A percentile compares a stretch with the other conserved stretches of the same genome.
These are phyloP conservation scores for Florisuga fusca DNA, from an alignment of 2,797 vertebrate genomes.

Conservation along the genomic window DNA sequence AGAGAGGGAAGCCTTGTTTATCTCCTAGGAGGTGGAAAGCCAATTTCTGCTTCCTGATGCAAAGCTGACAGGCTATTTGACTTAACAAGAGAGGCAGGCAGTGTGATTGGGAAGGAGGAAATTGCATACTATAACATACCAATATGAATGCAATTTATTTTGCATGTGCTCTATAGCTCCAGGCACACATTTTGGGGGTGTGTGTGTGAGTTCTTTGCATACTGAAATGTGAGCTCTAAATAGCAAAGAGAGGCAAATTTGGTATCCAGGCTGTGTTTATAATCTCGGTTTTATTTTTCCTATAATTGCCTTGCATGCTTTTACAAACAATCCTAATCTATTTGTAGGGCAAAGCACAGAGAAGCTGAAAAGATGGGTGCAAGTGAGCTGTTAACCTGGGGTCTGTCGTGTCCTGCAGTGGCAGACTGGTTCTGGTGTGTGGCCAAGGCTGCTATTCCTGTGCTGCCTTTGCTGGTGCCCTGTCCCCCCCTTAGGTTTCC, in stretches of 20 bases:
- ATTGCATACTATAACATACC: constrained; percentile 63
- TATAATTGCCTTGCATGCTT: neutral
- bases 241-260: constrained; percentile 29
- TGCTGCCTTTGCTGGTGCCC: neutral
- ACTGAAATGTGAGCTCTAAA: constrained; percentile 9
- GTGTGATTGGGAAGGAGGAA: constrained; percentile 44
- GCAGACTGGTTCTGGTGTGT: neutral
- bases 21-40: constrained; percentile 63
- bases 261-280: neutral
- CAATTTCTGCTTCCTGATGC: constrained; percentile 70
- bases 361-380: neutral
- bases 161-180: constrained; percentile 54
- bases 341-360: neutral
- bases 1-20: constrained; percentile 54
- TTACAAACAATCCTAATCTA: neutral
- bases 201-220: neutral
- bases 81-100: constrained; percentile 55
- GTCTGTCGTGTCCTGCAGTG: neutral
- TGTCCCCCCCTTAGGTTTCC: neutral
- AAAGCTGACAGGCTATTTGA: constrained; percentile 67
- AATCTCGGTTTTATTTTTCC: constrained; percentile 42
- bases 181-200: neutral
- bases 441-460: neutral
- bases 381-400: neutral
- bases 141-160: constrained; percentile 69